Base-by-base conservation (phyloP, 1,140 invertebrate genomes). In the Delia radicum region DNA sequence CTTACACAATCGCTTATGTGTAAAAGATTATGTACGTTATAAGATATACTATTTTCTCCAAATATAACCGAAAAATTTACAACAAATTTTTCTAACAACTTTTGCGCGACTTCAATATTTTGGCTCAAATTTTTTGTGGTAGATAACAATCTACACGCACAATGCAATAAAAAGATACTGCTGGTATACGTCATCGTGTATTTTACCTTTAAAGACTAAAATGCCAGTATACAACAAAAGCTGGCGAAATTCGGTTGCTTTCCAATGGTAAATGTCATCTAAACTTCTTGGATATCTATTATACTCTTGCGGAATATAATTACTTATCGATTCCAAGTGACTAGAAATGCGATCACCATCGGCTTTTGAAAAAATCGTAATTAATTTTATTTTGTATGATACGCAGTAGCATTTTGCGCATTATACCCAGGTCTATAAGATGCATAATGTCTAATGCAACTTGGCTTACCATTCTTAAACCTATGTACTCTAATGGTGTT, bases 141-240 rank as follows among this genome's bases (percentile, higher is more conserved):
- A 2, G n/a, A 67, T 18, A 75, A 24, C 7, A 75, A 31, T 21
- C 27, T 69, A 27, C 24, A 69, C 15, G 74, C 62, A 28, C 63
- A 55, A 46, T 75, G 74, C 4, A 75, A n/a, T n/a, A n/a, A n/a
- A n/a, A n/a, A n/a, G n/a, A n/a, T n/a, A n/a, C n/a, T n/a, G n/a
- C n/a, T n/a, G n/a, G 37, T 2, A 75, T 12, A 69, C 3, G 13
- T 69, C 63, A n/a, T 48, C 24, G 8, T 26, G 28, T 6, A 71
- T 31, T 75, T 79, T 76, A 31, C 78, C 73, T 76, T 79, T 81
- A 24, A 89, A 79, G 55, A 85, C 80, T n/a, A 87, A 74, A 46
- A 85, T 79, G 8, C 87, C 87, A 15, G 81, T 86, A 78, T 89
- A 89, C 6, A 88, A 76, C 18, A 89, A 73, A 79, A 88, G 87